phyloP scores from a whole-genome alignment of 2,797 vertebrate species.

The Falco cherrug region DNA sequence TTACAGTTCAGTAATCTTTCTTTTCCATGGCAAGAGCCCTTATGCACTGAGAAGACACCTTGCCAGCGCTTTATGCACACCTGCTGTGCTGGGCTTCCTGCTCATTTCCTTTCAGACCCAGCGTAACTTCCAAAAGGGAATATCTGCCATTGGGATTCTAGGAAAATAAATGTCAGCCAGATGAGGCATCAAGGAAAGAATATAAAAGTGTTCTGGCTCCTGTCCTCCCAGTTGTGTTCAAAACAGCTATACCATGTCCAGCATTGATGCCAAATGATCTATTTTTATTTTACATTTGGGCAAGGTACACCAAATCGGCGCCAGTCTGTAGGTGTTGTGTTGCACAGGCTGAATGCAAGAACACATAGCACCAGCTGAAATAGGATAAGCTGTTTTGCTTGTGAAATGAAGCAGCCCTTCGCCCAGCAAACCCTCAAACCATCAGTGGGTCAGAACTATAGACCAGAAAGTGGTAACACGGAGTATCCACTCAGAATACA shows the following conservation, averaged over 20 bases:
- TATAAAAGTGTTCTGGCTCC: background rate
- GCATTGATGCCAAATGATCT: background rate
- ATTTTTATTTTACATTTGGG: background rate
- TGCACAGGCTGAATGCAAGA: background rate
- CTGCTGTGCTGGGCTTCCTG: background rate
- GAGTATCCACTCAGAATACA: background rate
- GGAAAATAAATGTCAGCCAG: background rate
- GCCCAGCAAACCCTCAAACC: background rate
- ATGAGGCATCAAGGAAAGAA: background rate
- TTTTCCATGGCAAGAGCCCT: background rate
- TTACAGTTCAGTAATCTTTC: background rate
- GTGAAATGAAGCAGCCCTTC: background rate
- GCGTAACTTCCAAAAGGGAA: background rate
- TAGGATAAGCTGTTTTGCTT: background rate
- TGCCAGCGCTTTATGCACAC: background rate
- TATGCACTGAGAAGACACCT: accelerated
- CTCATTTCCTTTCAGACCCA: background rate
- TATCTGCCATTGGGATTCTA: background rate
- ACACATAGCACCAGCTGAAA: background rate
- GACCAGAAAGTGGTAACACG: background rate
- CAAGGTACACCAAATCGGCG: too few species aligned
- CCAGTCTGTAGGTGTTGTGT: background rate
- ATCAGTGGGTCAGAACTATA: background rate
- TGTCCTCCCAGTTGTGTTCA: background rate
- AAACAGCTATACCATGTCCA: background rate